phyloP scores from a whole-genome alignment of 2,113 vertebrate genomes.

The Cochlearius cochlearius region DNA sequence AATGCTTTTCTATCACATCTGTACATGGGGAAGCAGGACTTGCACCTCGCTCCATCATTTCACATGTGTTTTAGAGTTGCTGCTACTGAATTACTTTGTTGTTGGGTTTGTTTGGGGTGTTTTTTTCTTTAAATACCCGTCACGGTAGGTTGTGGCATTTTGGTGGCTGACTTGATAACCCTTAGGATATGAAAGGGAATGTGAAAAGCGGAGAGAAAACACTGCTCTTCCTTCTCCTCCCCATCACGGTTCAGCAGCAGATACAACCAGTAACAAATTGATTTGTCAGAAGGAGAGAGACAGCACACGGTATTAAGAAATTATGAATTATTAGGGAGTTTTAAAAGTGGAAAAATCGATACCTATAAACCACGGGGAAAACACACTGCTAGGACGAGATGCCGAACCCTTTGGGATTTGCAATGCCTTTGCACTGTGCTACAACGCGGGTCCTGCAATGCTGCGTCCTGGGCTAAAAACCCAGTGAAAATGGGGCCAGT shows the following conservation, averaged over 20 bases:
- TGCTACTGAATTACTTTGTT: not conserved
- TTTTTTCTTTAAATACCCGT: not conserved
- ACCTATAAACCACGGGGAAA: not conserved
- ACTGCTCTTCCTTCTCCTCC: not conserved
- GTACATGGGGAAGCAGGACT: not conserved
- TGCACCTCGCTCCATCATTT: not conserved
- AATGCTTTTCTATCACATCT: slow-evolving; percentile 1
- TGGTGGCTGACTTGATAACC: slow-evolving; percentile 20
- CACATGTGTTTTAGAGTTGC: not conserved
- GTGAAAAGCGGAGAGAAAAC: not conserved
- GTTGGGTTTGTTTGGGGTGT: not conserved
- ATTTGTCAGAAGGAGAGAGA: slow-evolving; percentile 14
- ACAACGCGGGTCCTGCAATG: not conserved
- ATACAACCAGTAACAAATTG: not conserved
- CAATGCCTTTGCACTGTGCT: not conserved
- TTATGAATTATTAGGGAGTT: slow-evolving; percentile 35
- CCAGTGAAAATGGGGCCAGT: fast-evolving
- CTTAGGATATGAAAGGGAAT: not conserved
- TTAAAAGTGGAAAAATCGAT: not conserved
- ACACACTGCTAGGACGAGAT: not conserved
- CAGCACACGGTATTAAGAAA: not conserved
- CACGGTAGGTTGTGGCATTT: not conserved
- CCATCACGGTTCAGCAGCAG: not conserved
- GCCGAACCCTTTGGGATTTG: not conserved
- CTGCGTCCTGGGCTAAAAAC: not conserved